Conservation (phyloP, 2,888 invertebrate species). For the Melitaea athalia region DNA sequence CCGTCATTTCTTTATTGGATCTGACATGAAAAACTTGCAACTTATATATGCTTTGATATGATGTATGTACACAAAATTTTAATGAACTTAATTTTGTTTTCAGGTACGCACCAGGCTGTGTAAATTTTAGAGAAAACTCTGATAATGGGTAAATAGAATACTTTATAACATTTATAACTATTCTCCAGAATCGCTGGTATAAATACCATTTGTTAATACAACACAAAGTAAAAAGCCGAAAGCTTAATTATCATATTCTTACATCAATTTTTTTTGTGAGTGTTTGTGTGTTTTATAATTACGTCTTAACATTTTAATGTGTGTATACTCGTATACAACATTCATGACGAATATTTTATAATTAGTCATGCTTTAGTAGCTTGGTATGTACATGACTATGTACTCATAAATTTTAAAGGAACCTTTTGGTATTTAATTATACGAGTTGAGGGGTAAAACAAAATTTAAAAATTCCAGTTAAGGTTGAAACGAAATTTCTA, state of each 20-base stretch:
- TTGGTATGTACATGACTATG: background rate
- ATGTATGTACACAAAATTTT: background rate
- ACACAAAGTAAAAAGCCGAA: constrained; percentile 2
- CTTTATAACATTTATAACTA: constrained; percentile 14
- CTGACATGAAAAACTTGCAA: constrained; percentile 36
- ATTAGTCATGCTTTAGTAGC: background rate
- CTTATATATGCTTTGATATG: background rate
- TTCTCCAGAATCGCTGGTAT: constrained; percentile 1
- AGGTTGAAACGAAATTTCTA: no score
- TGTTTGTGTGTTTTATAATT: background rate
- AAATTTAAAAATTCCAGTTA: no score
- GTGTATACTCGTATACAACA: constrained; percentile 1
- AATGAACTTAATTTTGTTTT: constrained; percentile 27
- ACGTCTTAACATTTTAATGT: constrained; percentile 1
- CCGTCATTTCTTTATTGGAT: constrained; percentile 47
- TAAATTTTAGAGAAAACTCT: constrained; percentile 30
- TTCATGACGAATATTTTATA: background rate
- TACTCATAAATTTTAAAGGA: background rate
- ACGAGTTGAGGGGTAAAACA: no score
- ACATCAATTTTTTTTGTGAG: background rate
- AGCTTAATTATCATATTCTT: background rate
- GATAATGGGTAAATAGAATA: constrained; percentile 8
- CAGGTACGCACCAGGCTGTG: constrained; percentile 38
- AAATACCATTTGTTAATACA: background rate
- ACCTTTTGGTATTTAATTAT: no score